phyloP scores from a whole-genome alignment of 37 sponge, comb jelly and placozoan species.

The Diacarnus erythraeanus region DNA sequence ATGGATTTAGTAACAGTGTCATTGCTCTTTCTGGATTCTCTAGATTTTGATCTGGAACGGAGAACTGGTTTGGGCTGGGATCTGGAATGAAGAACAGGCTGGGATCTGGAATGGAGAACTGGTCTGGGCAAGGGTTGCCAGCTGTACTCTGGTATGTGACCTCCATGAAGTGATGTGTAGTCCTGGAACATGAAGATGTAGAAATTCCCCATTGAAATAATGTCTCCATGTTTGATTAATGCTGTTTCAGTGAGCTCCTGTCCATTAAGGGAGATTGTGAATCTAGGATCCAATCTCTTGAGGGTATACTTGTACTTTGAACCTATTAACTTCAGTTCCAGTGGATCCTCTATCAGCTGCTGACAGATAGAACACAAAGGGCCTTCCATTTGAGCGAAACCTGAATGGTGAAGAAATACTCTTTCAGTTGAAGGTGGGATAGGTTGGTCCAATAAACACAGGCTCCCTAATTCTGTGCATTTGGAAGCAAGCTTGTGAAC shows the following conservation, averaged over 20 bases:
- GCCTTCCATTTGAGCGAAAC: neutral
- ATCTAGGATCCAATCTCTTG: neutral
- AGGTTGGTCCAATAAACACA: neutral
- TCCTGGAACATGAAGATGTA: constrained; percentile 68
- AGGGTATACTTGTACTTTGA: neutral
- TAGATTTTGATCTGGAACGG: too few relatives aligned
- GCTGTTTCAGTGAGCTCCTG: constrained; percentile 10
- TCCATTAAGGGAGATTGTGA: constrained; percentile 26
- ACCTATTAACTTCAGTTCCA: neutral
- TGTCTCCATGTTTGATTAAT: constrained; percentile 43
- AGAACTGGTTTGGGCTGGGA: neutral
- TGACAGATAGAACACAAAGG: constrained; percentile 8
- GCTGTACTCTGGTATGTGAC: constrained; percentile 11
- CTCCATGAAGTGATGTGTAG: neutral
- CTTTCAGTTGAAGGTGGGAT: neutral
- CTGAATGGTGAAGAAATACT: constrained; percentile 22
- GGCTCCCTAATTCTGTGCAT: neutral
- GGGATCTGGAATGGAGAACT: neutral
- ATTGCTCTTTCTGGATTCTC: neutral
- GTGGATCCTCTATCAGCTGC: neutral
- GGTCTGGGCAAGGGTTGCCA: too few relatives aligned
- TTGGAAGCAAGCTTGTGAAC: constrained; percentile 11
- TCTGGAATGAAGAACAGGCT: neutral
- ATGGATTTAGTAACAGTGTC: neutral
- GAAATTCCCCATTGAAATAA: constrained; percentile 37